Evolutionary conservation across 2,888 invertebrate genomes (phyloP), one percentile per base, ranked within the genome.

Genomic region (Scaptomyza parva): DNA sequence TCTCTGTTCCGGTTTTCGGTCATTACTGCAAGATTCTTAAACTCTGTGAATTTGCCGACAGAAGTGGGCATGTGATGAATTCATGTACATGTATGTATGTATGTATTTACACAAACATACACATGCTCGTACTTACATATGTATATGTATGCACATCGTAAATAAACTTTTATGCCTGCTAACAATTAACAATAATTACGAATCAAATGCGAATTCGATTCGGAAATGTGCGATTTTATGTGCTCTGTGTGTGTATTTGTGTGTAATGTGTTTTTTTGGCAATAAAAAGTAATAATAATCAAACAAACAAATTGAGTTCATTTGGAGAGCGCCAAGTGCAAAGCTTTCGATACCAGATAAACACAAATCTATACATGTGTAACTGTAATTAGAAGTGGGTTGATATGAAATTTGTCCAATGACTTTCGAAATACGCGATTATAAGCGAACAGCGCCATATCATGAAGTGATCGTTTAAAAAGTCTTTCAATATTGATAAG

Each of bases 401-500:
- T 39, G 20, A 51, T 28, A 51, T 37, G 37, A 22, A 40, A 51
- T 17, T 51, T 28, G 37, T 28, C 39, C 51, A 20, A 26, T 9
- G 26, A 28, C 39, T 64, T 55, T 70, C 37, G 37, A 59, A 76
- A 57, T 30, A n/a, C 39, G 17, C 20, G 30, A 47, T 22, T 52
- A 44, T 2, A 14, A 41, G n/a, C n/a, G n/a, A 30, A 33, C 33
- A n/a, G 1, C 11, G 9, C 18, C 28, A 64, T 33, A 52, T 47
- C 44, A 48, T 12, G n/a, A 45, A 58, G 39, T 52, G 37, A 48
- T 57, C 33, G 50, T 52, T 53, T 20, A 20, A 14, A 48, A 41
- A 50, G 24, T 43, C 54, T 67, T 67, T 68, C 40, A 64, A 30
- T 54, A 62, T 53, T 72, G 83, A 78, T 66, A 79, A 79, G 75